phyloP scores from a whole-genome alignment of 1,140 invertebrate genomes.

The Drosophila arizonae region DNA sequence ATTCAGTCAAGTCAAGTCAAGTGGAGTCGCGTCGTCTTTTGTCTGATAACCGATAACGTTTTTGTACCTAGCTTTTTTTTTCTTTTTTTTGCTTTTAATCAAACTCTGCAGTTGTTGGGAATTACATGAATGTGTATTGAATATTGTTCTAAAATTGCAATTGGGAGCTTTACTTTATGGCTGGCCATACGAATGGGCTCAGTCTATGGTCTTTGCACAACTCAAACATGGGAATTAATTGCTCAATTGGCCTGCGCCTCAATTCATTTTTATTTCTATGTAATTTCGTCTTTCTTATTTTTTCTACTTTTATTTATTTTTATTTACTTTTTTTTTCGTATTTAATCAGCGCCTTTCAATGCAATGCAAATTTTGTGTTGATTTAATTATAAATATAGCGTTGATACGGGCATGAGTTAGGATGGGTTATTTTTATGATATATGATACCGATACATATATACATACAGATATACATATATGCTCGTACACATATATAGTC shows the following conservation, averaged over 20 bases:
- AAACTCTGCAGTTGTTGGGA: constrained; percentile 61
- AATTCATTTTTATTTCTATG: not conserved
- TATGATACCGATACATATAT: constrained; percentile 19
- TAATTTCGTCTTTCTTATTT: too few species aligned
- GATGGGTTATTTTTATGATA: constrained; percentile 20
- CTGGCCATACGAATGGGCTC: constrained; percentile 31
- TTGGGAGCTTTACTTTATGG: constrained; percentile 20
- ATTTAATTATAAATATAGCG: constrained; percentile 42
- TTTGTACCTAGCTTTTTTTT: constrained; percentile 17
- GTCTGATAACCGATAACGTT: constrained; percentile 48
- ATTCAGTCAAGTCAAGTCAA: constrained; percentile 24
- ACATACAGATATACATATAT: not conserved
- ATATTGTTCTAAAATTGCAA: constrained; percentile 18
- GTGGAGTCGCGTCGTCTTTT: too few species aligned
- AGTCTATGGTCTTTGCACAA: constrained; percentile 1
- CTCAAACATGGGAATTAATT: constrained; percentile 32
- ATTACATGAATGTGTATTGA: constrained; percentile 43
- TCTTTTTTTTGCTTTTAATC: constrained; percentile 45
- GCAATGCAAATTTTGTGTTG: constrained; percentile 60
- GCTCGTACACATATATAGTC: constrained; percentile 11
- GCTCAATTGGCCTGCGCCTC: constrained; percentile 37
- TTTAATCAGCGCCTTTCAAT: constrained; percentile 46
- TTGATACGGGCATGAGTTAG: constrained; percentile 24
- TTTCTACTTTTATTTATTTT: not conserved
- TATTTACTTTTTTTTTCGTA: not conserved